Percentiles rank a stretch among this genome's conserved stretches.
phyloP scores from a whole-genome alignment of 2,113 vertebrate species.

The Oncorhynchus clarkii region DNA sequence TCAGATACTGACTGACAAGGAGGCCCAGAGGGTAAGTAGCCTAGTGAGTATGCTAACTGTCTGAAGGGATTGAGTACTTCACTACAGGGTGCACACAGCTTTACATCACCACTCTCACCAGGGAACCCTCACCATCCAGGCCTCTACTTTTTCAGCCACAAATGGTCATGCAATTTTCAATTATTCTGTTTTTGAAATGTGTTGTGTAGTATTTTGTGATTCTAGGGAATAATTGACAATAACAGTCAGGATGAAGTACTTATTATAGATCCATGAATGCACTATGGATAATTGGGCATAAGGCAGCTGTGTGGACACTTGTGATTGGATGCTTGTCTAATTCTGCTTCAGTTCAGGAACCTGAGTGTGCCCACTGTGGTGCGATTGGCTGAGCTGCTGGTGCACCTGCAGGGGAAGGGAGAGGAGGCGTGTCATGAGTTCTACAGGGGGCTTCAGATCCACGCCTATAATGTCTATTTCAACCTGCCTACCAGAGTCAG shows the following conservation, averaged over 20 bases:
- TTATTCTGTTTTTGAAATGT: not conserved
- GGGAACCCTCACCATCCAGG: too few species aligned
- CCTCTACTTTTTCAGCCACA: not conserved
- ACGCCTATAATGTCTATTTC: constrained; percentile 82
- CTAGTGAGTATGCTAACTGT: not conserved
- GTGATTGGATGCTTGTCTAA: not conserved
- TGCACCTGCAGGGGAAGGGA: constrained; percentile 77
- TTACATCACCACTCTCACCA: not conserved
- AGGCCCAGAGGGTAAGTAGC: constrained; percentile 83
- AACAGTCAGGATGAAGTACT: too few species aligned
- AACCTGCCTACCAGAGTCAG: constrained; percentile 79
- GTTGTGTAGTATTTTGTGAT: not conserved
- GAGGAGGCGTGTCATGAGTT: constrained; percentile 91
- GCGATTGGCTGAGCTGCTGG: constrained; percentile 79
- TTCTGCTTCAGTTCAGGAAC: constrained; percentile 81
- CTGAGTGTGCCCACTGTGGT: constrained; percentile 77
- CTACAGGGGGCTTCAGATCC: constrained; percentile 89
- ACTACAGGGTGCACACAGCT: too few species aligned
- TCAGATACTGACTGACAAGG: constrained; percentile 87
- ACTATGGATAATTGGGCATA: too few species aligned
- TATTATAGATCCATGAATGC: too few species aligned
- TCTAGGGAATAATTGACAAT: too few species aligned
- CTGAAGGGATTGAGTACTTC: not conserved
- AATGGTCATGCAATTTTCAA: not conserved
- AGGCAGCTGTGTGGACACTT: too few species aligned